Base-by-base conservation (phyloP, 2,888 invertebrate species). In the Mystacides longicornis region DNA sequence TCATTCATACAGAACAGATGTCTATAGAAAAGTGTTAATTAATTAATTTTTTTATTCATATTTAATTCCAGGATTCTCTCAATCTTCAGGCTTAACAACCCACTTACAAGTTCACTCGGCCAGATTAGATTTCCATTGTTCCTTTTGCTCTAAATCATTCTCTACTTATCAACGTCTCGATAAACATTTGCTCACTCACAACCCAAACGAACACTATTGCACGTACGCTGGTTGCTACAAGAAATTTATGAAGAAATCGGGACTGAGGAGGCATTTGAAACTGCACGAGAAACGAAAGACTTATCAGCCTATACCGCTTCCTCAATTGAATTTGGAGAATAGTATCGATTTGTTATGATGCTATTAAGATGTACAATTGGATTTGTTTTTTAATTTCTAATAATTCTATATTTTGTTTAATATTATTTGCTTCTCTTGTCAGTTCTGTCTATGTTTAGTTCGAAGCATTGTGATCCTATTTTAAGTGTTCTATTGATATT, bases 81-180 rank as follows among this genome's bases (percentile, higher is more conserved):
- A 73, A 58, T 71, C 72, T 0, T 71, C 71, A 58, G 72, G 72
- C 62, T 62, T 74, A 22, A 67, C 67, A 1, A 67, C 69, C 1
- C 74, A 74, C 62, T 65, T 71, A 64, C 72, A 71, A 60, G 66
- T 70, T n/a, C 73, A 74, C 62, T 66, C 64, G 23, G 68, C 66
- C 9, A 65, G 60, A 7, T 58, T 57, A 31, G 66, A 66, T 45
- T 69, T 65, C 54, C 50, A 54, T 22, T 69, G 69, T 59, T 48
- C 58, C 2, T 59, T 63, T 20, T 69, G 69, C 58, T 66, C 68
- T 50, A 63, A 65, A 51, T 62, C 66, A 9, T 69, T 69, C 62
- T 64, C 66, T 21, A 68, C 67, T 1, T 64, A 64, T 51, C 23
- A n/a, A 9, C 57, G 57, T n/a, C 23, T 59, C 19, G 47, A 49